Base-by-base conservation (phyloP, 2,797 vertebrate genomes). In the Sebastolobus altivelis region DNA sequence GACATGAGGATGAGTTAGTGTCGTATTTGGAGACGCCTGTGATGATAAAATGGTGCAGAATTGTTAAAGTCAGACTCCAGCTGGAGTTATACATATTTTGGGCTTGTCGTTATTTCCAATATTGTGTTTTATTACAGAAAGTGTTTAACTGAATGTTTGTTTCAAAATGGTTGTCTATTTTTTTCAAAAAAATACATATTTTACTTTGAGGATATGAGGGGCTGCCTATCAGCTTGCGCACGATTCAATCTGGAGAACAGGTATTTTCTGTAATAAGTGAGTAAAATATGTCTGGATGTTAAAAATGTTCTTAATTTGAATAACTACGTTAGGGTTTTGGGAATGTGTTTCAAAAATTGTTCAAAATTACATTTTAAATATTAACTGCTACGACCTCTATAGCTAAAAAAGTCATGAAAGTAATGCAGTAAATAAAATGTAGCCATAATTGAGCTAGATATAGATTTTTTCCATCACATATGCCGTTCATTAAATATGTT, bases 41-140 rank as follows among this genome's bases (percentile, higher is more conserved):
- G 46, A 43, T 33, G 46, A 62, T 56, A 20, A 69, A 61, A 52
- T 38, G 33, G 4, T 62, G 43, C 43, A 55, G 16, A 60, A 29
- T 40, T 63, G 56, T 29, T 40, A 16, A 65, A 60, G 35, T 72
- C 56, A 55, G 33, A 37, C 71, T 43, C 18, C 18, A 46, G n/a
- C 33, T 75, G 72, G 33, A 74, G 70, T 69, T 33, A 14, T 59
- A 38, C 37, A 12, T 55, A 25, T 63, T 75, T 71, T 40, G 33
- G 33, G 18, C 2, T 37, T 76, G 33, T 69, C 22, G 14, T 71
- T 52, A n/a, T 77, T 46, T 35, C 54, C 27, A 58, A 20, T 29
- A 13, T 61, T 54, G 40, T 37, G 35, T 77, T 67, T 27, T 59
- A 11, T 62, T 27, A 20, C 40, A 29, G 52, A 13, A 40, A 25